Evolutionary conservation across 2,888 invertebrate genomes (phyloP).

Genomic region (Rotaria magnacalcarata): DNA sequence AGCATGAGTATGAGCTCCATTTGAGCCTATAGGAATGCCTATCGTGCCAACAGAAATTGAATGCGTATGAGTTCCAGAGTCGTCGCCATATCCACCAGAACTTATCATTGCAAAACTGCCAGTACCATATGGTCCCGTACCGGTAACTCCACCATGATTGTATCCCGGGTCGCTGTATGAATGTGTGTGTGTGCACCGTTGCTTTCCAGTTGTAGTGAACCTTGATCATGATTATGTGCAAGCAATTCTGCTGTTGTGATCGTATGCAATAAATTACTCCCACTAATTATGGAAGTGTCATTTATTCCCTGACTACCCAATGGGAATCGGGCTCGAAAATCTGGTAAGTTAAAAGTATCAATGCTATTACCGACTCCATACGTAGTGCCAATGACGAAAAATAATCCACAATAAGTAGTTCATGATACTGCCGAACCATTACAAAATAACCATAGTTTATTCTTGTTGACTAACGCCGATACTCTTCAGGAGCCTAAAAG

Average conservation of each 20-base stretch:
- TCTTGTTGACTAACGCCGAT: not conserved
- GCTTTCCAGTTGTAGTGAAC: not conserved
- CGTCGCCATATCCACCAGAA: not conserved
- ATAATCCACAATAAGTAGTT: not conserved
- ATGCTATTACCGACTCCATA: not conserved
- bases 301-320: not conserved
- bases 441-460: not conserved
- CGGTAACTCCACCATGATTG: not conserved
- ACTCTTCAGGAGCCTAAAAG: not conserved
- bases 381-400: not conserved
- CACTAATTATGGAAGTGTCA: not conserved
- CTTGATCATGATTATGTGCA: not conserved
- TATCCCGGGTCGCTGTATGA: not conserved
- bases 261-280: not conserved
- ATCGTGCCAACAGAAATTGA: not conserved
- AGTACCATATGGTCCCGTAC: not conserved
- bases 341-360: not conserved
- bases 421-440: not conserved
- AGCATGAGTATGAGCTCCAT: not conserved
- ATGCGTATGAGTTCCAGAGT: not conserved
- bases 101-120: not conserved
- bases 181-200: not conserved
- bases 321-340: not conserved
- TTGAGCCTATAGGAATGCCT: not conserved
- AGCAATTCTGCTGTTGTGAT: not conserved